Conservation (phyloP, 2,113 vertebrate genomes). For the Rhinichthys klamathensis region DNA sequence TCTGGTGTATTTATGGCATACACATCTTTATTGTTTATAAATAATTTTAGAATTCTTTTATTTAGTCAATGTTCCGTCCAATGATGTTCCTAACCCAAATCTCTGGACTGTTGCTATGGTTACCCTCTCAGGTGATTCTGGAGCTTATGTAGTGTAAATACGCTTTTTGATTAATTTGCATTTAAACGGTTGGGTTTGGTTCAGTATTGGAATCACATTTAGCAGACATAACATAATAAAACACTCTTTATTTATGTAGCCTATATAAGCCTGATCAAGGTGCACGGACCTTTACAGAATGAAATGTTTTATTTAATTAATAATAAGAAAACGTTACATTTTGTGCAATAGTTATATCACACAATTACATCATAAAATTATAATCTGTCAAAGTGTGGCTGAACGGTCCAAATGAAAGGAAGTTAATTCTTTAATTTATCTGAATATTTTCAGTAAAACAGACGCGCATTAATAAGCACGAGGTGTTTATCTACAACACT, state of each 20-base stretch:
- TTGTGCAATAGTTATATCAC: neutral
- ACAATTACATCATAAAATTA: neutral
- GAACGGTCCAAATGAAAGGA: constrained; percentile 54
- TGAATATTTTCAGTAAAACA: constrained; percentile 55
- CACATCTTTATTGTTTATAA: neutral
- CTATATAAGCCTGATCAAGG: neutral
- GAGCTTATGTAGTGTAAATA: neutral
- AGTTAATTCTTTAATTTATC: constrained; percentile 66
- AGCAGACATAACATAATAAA: neutral
- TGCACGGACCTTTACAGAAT: neutral
- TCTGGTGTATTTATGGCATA: neutral
- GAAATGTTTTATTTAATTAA: neutral
- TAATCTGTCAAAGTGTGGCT: neutral
- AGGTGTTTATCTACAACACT: constrained; percentile 74
- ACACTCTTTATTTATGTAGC: neutral
- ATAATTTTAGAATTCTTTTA: too few relatives aligned
- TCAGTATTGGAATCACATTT: neutral
- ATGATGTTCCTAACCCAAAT: neutral
- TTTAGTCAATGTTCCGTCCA: neutral
- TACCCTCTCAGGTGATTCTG: neutral
- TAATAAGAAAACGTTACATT: neutral
- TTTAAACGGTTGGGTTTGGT: neutral
- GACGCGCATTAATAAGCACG: constrained; percentile 68
- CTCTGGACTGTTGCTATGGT: constrained; percentile 8
- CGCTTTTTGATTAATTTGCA: neutral